A percentile compares a stretch with the other conserved stretches of the same genome.
These are phyloP conservation scores for Melanotaenia boesemani DNA, from an alignment of 2,797 vertebrate genomes.

Conservation along the genomic window DNA sequence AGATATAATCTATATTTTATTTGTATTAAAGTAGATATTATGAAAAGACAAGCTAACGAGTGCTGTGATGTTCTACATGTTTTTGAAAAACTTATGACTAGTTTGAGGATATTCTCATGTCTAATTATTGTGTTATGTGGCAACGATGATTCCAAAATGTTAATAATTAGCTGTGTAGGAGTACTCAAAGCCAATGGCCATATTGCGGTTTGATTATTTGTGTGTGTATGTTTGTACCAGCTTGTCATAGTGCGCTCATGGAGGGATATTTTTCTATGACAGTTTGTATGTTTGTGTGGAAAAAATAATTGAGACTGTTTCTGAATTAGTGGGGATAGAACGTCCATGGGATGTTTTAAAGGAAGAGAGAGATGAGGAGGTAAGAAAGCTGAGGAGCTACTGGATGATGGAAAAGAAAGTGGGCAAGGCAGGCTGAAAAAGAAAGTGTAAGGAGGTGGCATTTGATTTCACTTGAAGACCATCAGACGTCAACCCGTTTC, in stretches of 20 bases:
- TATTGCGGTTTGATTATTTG: conserved; percentile 82
- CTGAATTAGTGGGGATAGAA: conserved; percentile 37
- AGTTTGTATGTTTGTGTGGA: conserved; percentile 73
- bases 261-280: conserved; percentile 84
- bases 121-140: conserved; percentile 82
- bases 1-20: conserved; percentile 87
- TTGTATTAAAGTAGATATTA: conserved; percentile 87
- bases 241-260: conserved; percentile 77
- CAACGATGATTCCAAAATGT: conserved; percentile 75
- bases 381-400: conserved; percentile 22
- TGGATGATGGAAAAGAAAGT: conserved; percentile 71
- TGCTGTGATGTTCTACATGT: conserved; percentile 84
- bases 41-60: conserved; percentile 85
- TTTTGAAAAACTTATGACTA: conserved; percentile 83
- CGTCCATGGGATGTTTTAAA: conserved; percentile 27
- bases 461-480: conserved; percentile 73
- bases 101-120: conserved; percentile 80
- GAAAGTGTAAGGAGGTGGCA: conserved; percentile 48
- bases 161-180: conserved; percentile 80
- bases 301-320: conserved; percentile 56
- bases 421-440: conserved; percentile 23
- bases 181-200: conserved; percentile 79
- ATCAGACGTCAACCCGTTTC: conserved; percentile 52
- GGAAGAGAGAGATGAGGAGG: conserved; percentile 25
- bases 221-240: conserved; percentile 74